A percentile compares a stretch with the other conserved stretches of the same genome.
Evolutionary conservation across 2,113 vertebrate species (phyloP).

Genomic region (Oenanthe oenanthe): DNA sequence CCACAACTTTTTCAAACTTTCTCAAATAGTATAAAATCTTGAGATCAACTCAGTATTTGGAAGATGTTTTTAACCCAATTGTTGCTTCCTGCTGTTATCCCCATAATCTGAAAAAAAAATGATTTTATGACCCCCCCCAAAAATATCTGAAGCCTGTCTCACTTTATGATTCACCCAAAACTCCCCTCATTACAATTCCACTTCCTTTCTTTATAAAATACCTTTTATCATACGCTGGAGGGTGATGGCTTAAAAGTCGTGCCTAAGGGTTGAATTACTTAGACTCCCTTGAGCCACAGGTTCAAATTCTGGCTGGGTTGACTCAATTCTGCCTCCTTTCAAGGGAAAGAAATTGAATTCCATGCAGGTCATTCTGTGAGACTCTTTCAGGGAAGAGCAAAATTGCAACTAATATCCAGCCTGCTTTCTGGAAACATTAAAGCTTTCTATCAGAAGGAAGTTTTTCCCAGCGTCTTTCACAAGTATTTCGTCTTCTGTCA

Average conservation of each 20-base stretch:
- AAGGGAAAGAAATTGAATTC: conserved; percentile 63
- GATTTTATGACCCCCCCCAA: background rate
- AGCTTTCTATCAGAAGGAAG: background rate
- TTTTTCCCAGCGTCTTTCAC: background rate
- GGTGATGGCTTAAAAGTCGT: conserved; percentile 45
- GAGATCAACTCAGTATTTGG: background rate
- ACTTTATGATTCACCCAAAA: conserved; percentile 46
- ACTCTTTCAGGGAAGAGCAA: conserved; percentile 35
- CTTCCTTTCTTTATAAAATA: conserved; percentile 42
- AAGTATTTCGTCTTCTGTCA: background rate
- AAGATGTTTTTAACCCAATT: background rate
- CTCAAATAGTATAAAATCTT: background rate
- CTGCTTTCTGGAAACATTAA: conserved; percentile 40
- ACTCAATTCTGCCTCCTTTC: conserved; percentile 54
- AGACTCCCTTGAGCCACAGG: conserved; percentile 55
- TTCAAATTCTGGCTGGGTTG: conserved; percentile 50
- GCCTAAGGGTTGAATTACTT: conserved; percentile 69
- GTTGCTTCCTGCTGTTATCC: background rate
- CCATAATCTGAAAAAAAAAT: background rate
- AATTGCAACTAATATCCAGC: conserved; percentile 37
- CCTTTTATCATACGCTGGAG: conserved; percentile 37
- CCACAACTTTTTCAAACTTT: background rate
- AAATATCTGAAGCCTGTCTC: background rate
- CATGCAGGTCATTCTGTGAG: background rate
- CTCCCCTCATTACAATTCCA: conserved; percentile 41